Evolutionary conservation across 2,888 invertebrate genomes (phyloP), one percentile per base, ranked within the genome.

Genomic region (Euzetes globulus): DNA sequence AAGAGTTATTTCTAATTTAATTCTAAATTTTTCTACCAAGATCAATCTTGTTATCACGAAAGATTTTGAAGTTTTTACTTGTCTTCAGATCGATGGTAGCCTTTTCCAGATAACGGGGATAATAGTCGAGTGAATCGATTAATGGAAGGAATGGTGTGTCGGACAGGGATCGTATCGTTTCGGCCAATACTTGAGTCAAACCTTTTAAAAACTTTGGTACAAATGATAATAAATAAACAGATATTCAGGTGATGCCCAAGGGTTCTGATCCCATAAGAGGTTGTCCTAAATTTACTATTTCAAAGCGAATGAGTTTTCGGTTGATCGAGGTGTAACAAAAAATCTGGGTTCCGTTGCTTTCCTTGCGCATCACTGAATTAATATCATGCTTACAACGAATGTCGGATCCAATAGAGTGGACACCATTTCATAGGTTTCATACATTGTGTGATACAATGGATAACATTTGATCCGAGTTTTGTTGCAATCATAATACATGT

Each of bases 81-180:
- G 52, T n/a, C 52, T 5, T 52, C 19, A 52, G 11, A 7, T 52
- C 52, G 25, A 25, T 5, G 52, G 25, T 19, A 19, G 52, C 52
- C 19, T 19, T 22, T 52, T 52, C 25, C 4, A 52, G 25, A 7
- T n/a, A 19, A 52, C 19, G 19, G 25, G 19, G 19, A 13, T n/a
- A 52, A 25, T n/a, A n/a, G 3, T 52, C 52, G 6, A 52, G 4
- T 3, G 19, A 22, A 19, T 84, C 80, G 41, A 41, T 13, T 13
- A 13, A 13, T 5, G 84, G 84, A 17, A 85, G 77, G 73, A 82
- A 79, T 52, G 80, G 79, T 52, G 81, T 80, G 78, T 82, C 83
- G 5, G 82, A 80, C 41, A 84, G 79, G 73, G 79, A 78, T 11
- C 83, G 79, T 0, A 82, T 80, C 58, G 84, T 77, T 75, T 85